phyloP scores from a whole-genome alignment of 2,888 invertebrate genomes.

The Campoplex capitator region DNA sequence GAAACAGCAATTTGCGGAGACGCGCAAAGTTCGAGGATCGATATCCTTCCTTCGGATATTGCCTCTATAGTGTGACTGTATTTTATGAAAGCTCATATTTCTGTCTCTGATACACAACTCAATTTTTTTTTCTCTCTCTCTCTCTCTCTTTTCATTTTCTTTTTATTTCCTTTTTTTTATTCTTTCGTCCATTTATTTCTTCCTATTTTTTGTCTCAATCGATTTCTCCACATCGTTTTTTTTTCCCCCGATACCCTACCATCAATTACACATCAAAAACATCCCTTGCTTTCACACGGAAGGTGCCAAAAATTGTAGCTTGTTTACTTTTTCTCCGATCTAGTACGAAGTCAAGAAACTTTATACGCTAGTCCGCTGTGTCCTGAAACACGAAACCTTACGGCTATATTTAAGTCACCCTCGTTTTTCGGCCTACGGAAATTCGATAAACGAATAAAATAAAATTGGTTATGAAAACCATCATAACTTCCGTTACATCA shows the following conservation, averaged over 20 bases:
- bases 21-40: slow-evolving; percentile 59
- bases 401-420: neutral
- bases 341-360: neutral
- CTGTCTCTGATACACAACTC: neutral
- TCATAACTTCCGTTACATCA: neutral
- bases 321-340: neutral
- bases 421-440: neutral
- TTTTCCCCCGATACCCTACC: neutral
- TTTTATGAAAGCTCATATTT: slow-evolving; percentile 39
- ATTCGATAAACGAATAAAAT: slow-evolving; percentile 8
- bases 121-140: slow-evolving; percentile 2
- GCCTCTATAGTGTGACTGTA: slow-evolving; percentile 56
- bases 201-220: neutral
- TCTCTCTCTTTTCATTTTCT: slow-evolving; percentile 15
- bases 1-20: slow-evolving; percentile 62
- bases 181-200: neutral
- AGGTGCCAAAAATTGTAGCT: neutral
- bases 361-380: neutral
- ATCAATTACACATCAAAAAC: slow-evolving; percentile 35
- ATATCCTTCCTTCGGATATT: slow-evolving; percentile 66
- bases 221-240: neutral
- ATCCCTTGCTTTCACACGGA: slow-evolving; percentile 52
- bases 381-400: neutral
- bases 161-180: neutral
- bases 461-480: neutral